Base-by-base conservation (phyloP, 2,888 invertebrate genomes). In the Seira musarum region DNA sequence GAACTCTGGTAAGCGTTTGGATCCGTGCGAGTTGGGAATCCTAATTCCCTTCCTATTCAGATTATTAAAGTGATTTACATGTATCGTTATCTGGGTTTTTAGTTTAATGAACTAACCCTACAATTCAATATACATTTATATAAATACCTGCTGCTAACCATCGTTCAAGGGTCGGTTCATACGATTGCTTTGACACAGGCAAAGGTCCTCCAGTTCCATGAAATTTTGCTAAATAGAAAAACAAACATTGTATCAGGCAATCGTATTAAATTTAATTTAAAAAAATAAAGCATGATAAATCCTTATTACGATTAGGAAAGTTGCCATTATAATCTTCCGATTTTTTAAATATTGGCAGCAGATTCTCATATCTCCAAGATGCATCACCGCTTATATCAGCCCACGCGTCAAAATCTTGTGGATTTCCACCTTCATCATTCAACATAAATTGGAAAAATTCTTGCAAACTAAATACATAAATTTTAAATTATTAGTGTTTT, bases 131-230 rank as follows among this genome's bases (percentile, higher is more conserved):
- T n/a, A n/a, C n/a, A n/a, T n/a, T n/a, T n/a, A n/a, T n/a, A n/a
- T n/a, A n/a, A n/a, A n/a, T n/a, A 0, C 69, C 82, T 1, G 82
- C 82, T n/a, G 17, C 57, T 1, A 76, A 40, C 80, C 80, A 80
- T 1, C 67, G 60, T 1, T 81, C 57, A 1, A 65, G 10, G 0
- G 35, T 24, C 1, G 80, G 80, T 1, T 35, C 19, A 24, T 70
- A 77, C 5, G 22, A 22, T 2, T 63, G 65, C 10, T 25, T 63
- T 46, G 70, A 67, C 1, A 83, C 64, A 40, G 40, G 25, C 5
- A 83, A n/a, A 0, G 67, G 75, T 0, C 82, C 82, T 17, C 64
- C 70, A 8, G 25, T 67, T 57, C 80, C 80, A 60, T 83, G 82
- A 35, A 68, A 77, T 25, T 67, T 24, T 15, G 70, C 82, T 79